Conservation (phyloP, 1,140 invertebrate species). For the Ostrea edulis region DNA sequence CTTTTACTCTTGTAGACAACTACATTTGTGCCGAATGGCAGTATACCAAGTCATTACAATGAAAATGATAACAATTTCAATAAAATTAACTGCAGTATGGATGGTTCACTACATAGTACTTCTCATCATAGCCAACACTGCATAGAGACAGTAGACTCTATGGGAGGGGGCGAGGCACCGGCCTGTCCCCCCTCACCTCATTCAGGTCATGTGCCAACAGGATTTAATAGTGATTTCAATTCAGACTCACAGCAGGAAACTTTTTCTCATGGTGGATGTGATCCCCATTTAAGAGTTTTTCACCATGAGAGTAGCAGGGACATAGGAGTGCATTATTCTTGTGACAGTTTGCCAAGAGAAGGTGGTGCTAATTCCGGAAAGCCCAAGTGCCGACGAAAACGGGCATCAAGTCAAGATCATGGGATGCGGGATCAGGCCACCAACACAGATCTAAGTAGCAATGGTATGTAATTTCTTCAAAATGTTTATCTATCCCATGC, state of each 20-base stretch:
- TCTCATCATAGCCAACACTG: constrained; percentile 45
- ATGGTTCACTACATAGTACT: constrained; percentile 58
- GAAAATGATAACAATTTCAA: constrained; percentile 72
- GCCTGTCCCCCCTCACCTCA: constrained; percentile 58
- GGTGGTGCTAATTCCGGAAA: constrained; percentile 64
- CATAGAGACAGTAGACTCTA: constrained; percentile 53
- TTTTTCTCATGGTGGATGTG: constrained; percentile 60
- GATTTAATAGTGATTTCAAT: constrained; percentile 58
- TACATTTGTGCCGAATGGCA: constrained; percentile 67
- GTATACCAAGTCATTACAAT: constrained; percentile 60
- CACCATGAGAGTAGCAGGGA: constrained; percentile 11
- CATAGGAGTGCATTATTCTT: constrained; percentile 48
- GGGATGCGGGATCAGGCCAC: constrained; percentile 74
- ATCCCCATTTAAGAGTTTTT: constrained; percentile 38
- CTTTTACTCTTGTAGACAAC: constrained; percentile 54
- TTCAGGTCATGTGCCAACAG: constrained; percentile 61
- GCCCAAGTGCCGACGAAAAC: constrained; percentile 69
- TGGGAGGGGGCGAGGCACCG: constrained; percentile 62
- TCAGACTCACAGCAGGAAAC: constrained; percentile 60
- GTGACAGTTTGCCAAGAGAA: constrained; percentile 64
- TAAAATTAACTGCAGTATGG: constrained; percentile 64
- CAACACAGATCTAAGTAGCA: constrained; percentile 77
- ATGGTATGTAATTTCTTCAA: constrained; percentile 67
- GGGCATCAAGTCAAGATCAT: constrained; percentile 61
- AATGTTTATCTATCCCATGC: neutral